Evolutionary conservation across 2,888 invertebrate genomes (phyloP).

Genomic region (Drosophila ustulata): DNA sequence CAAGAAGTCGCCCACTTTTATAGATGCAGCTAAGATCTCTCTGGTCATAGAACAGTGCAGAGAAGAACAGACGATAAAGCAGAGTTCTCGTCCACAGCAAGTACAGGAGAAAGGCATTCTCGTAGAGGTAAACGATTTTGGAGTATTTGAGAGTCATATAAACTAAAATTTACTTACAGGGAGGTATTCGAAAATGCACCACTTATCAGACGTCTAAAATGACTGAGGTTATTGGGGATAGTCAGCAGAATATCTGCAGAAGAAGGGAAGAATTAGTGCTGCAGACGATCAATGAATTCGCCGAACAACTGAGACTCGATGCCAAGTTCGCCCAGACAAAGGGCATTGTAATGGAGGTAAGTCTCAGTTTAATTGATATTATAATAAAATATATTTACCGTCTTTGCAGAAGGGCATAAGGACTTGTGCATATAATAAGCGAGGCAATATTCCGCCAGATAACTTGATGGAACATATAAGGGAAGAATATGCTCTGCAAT

Average conservation of each 20-base stretch:
- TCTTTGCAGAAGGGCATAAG: slow-evolving; percentile 17
- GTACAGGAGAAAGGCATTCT: slow-evolving; percentile 25
- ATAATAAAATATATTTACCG: neutral
- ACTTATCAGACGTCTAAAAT: neutral
- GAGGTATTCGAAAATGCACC: slow-evolving; percentile 4
- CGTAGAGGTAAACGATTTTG: slow-evolving; percentile 29
- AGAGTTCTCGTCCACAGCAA: neutral
- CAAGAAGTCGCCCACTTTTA: slow-evolving; percentile 24
- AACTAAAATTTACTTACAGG: slow-evolving; percentile 13
- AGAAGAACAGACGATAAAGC: slow-evolving; percentile 35
- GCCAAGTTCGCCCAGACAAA: neutral
- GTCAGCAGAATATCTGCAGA: neutral
- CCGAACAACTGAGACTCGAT: neutral
- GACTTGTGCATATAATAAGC: neutral
- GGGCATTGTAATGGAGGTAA: slow-evolving; percentile 22
- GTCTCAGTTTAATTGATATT: neutral
- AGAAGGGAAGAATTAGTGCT: neutral
- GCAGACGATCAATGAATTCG: slow-evolving; percentile 1
- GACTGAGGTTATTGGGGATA: slow-evolving; percentile 23
- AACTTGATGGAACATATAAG: neutral
- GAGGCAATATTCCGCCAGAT: neutral
- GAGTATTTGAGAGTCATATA: neutral
- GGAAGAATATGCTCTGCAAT: slow-evolving; percentile 1
- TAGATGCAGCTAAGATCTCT: neutral
- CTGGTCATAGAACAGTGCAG: slow-evolving; percentile 10